Conservation (phyloP, 2,113 vertebrate genomes). For the Scortum barcoo region DNA sequence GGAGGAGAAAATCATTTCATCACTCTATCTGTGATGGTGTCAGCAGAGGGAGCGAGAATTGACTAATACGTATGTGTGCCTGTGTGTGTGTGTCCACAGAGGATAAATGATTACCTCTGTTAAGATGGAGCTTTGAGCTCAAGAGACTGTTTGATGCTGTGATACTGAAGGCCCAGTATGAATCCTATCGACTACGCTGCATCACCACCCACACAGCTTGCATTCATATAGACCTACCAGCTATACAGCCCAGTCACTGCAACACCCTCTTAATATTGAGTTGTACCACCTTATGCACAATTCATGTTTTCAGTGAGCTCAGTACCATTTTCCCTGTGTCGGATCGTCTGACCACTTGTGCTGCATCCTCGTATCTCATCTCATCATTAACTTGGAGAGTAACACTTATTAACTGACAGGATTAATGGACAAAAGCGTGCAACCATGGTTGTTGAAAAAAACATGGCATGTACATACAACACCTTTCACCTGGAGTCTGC, state of each 20-base stretch:
- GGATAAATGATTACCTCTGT: constrained; percentile 78
- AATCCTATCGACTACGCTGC: constrained; percentile 57
- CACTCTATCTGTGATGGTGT: constrained; percentile 73
- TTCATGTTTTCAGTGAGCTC: constrained; percentile 30
- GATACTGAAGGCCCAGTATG: constrained; percentile 61
- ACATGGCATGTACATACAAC: no score
- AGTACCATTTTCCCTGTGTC: no score
- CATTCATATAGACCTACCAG: constrained; percentile 38
- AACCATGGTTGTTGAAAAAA: not conserved
- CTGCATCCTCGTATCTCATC: no score
- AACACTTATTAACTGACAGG: not conserved
- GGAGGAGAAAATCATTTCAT: constrained; percentile 80
- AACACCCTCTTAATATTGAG: constrained; percentile 39
- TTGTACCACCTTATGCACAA: constrained; percentile 14
- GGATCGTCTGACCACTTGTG: no score
- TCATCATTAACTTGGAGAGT: not conserved
- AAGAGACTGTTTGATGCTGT: constrained; percentile 56
- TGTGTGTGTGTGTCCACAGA: constrained; percentile 49
- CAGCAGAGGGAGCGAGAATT: constrained; percentile 60
- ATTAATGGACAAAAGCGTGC: no score
- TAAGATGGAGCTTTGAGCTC: constrained; percentile 69
- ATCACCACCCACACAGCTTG: constrained; percentile 56
- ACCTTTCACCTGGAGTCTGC: no score
- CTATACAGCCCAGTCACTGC: constrained; percentile 14
- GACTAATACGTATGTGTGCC: constrained; percentile 47